A percentile compares a stretch with the other conserved stretches of the same genome.
These are phyloP conservation scores for Napeogenes inachia DNA, from an alignment of 2,888 invertebrate species.

Conservation along the genomic window DNA sequence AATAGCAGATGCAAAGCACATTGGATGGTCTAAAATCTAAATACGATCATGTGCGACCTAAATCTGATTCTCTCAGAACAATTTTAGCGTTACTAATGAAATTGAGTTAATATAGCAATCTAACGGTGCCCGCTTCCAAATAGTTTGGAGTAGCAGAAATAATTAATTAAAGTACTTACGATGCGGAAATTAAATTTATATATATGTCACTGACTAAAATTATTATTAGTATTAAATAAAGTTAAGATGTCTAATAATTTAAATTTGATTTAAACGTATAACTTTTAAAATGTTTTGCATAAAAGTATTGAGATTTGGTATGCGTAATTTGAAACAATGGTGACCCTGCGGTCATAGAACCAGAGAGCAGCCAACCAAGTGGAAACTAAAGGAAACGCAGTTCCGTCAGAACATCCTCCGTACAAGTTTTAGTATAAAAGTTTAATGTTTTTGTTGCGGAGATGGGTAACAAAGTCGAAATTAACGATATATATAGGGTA, in stretches of 20 bases:
- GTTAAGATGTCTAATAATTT: too few species aligned
- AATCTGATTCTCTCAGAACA: slow-evolving; percentile 56
- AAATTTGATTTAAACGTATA: neutral
- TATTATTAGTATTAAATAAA: too few species aligned
- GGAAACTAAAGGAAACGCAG: slow-evolving; percentile 61
- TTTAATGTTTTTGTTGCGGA: too few species aligned
- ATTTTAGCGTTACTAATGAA: slow-evolving; percentile 54
- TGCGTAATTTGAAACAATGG: slow-evolving; percentile 43
- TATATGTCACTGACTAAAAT: neutral
- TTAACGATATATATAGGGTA: neutral
- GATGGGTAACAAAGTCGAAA: too few species aligned
- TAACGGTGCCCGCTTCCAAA: slow-evolving; percentile 19
- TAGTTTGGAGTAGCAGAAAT: slow-evolving; percentile 14
- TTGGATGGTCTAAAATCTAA: slow-evolving; percentile 34
- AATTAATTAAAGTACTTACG: slow-evolving; percentile 7
- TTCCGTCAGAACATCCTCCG: slow-evolving; percentile 42
- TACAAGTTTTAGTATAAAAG: too few species aligned
- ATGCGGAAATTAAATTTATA: slow-evolving; percentile 3
- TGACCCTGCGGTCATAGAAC: slow-evolving; percentile 40
- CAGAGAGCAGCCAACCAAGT: slow-evolving; percentile 46
- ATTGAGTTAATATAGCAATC: slow-evolving; percentile 36
- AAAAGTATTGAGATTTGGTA: too few species aligned
- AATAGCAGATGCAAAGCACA: slow-evolving; percentile 39
- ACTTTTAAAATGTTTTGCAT: neutral
- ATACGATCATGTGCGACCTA: slow-evolving; percentile 54